Base-by-base conservation (phyloP, 2,797 vertebrate genomes). In the Premnoplex brunnescens region DNA sequence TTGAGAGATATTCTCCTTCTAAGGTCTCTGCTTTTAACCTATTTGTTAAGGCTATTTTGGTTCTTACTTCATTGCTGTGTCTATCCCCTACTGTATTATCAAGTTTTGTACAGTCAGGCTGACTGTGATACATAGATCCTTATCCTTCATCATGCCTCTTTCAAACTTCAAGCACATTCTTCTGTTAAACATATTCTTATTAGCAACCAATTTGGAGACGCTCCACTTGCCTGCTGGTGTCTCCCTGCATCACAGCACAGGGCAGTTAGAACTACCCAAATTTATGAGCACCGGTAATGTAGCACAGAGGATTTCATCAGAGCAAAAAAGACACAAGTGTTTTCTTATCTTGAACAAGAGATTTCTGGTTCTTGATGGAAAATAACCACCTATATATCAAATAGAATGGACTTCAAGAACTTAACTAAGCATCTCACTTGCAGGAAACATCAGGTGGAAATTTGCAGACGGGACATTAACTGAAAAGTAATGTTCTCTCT, bases 261-360 rank as follows among this genome's bases (percentile, higher is more conserved):
- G 21, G 22, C 46, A 26, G 6, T 9, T 23, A 13, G 13, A 83
- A 59, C 19, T 6, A 52, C 9, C 4, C 32, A 63, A 20, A 64
- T 79, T 51, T 52, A 52, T 6, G 32, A 36, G 71, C 36, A 49
- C 12, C 24, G 21, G 28, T 43, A 56, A 6, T 0, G 3, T 5
- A 39, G 22, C 44, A n/a, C 2, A 71, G n/a, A 64, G 23, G 17
- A 68, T 32, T 89, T 36, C 20, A 91, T 28, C 37, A 58, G 28
- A 48, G 19, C 5, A 6, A 66, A 56, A 69, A 54, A 73, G 18
- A 22, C 12, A 27, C 0, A 0, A 14, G 30, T 12, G 0, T 0
- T 84, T 67, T 66, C 36, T 62, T 26, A 24, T 7, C 21, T 59
- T 55, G 36, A 88, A 39, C 27, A 51, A 27, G 5, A 46, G 21